Evolutionary conservation across 2,797 vertebrate species (phyloP), one percentile per base, ranked within the genome.

Genomic region (Melanotaenia trifasciata): DNA sequence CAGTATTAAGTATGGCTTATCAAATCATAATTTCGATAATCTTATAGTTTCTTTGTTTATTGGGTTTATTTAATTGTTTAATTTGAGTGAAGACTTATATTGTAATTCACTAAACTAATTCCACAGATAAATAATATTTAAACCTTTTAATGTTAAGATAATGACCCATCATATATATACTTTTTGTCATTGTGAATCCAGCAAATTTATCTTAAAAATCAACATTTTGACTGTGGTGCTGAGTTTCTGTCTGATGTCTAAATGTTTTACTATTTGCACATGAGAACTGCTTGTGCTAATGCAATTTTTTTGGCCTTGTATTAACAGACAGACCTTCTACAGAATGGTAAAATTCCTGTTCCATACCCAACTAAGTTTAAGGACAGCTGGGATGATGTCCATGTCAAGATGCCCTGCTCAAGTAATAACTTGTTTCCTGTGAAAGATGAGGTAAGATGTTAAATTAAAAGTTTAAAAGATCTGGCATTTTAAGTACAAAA

Each of bases 361-460:
- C 96, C 98, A 28, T 94, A 95, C 91, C 97, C 97, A 47, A 79
- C 89, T 57, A 89, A 85, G 75, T 97, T 95, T 87, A 93, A 75
- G 67, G 97, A 98, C 78, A 45, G 89, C 11, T 99, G 98, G 97
- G 96, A 98, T 73, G 95, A 95, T 50, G 90, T 92, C 18, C 94
- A 97, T 40, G 96, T 98, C 74, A 99, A 97, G 91, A 97, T 98
- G 96, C 97, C 98, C 67, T 98, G 95, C 85, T 98, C 97, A 16
- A 88, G 91, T 30, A 88, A 84, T 57, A 98, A 95, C 72, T 88
- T 97, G 24, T 98, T 97, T 82, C 96, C 96, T 32, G 85, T 96
- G 16, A 91, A 95, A 89, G 95, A 96, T 89, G 93, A 96, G 96
- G 97, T 98, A 93, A 87, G 12, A 13, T 0, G 26, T 50, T 18